Conservation (phyloP, 2,888 invertebrate species). For the Pseudococcus longispinus region DNA sequence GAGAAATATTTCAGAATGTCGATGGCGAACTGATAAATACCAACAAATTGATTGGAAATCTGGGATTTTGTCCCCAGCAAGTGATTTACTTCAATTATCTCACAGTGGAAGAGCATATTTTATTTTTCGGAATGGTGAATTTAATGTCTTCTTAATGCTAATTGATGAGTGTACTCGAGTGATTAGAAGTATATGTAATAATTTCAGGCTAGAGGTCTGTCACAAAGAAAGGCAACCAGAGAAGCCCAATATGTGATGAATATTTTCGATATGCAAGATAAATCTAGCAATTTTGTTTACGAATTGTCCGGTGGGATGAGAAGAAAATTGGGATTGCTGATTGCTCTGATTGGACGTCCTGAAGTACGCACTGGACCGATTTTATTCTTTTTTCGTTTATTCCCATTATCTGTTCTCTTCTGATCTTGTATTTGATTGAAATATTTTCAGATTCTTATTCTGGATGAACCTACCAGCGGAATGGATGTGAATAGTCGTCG, state of each 20-base stretch:
- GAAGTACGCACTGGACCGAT: conserved; percentile 62
- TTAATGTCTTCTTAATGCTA: too few species aligned
- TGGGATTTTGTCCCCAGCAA: conserved; percentile 92
- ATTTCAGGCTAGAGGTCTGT: conserved; percentile 70
- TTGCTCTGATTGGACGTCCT: conserved; percentile 84
- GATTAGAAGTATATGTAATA: background rate
- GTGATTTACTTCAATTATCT: conserved; percentile 84
- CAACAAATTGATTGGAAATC: conserved; percentile 71
- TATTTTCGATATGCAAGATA: conserved; percentile 71
- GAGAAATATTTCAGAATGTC: conserved; percentile 70
- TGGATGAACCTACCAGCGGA: conserved; percentile 90
- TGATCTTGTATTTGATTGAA: too few species aligned
- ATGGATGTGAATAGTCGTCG: conserved; percentile 89
- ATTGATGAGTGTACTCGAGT: background rate
- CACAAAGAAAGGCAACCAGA: conserved; percentile 63
- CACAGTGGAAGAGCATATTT: conserved; percentile 82
- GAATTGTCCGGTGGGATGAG: conserved; percentile 93
- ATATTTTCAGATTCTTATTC: conserved; percentile 65
- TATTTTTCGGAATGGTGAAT: conserved; percentile 81
- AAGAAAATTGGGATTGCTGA: conserved; percentile 83
- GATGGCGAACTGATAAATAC: conserved; percentile 74
- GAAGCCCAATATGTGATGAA: conserved; percentile 69
- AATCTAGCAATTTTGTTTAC: conserved; percentile 68
- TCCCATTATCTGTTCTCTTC: too few species aligned
- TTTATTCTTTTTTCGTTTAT: background rate